Conservation (phyloP, 2,797 vertebrate species). For the Oreonectes daqikongensis region DNA sequence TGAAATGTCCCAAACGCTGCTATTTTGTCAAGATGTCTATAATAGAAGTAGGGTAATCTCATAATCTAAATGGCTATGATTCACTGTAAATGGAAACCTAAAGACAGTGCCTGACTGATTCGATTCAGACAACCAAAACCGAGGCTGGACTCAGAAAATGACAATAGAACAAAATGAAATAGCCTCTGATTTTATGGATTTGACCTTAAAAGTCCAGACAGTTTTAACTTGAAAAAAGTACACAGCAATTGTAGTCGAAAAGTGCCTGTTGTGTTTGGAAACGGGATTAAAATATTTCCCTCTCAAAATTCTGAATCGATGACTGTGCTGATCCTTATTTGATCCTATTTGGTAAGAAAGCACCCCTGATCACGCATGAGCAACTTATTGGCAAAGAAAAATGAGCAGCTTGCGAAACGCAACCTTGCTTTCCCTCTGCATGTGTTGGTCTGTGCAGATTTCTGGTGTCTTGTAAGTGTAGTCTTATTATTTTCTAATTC, state of each 20-base stretch:
- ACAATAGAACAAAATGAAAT: not conserved
- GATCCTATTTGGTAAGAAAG: slow-evolving; percentile 47
- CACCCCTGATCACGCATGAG: slow-evolving; percentile 26
- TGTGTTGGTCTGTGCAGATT: slow-evolving; percentile 61
- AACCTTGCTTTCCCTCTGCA: slow-evolving; percentile 24
- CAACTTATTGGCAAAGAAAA: slow-evolving; percentile 47
- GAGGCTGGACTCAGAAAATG: not conserved
- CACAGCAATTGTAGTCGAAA: not conserved
- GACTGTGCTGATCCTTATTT: slow-evolving; percentile 33
- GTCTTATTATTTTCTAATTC: not conserved
- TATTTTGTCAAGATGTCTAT: not conserved
- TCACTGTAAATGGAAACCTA: slow-evolving; percentile 4
- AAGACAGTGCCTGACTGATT: not conserved
- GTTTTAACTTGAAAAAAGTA: not conserved
- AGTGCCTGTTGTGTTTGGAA: not conserved
- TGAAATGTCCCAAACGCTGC: not conserved
- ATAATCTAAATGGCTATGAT: slow-evolving; percentile 13
- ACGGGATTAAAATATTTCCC: slow-evolving; percentile 2
- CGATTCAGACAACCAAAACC: not conserved
- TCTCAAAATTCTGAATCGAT: not conserved
- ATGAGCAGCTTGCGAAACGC: slow-evolving; percentile 33
- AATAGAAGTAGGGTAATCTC: slow-evolving; percentile 31
- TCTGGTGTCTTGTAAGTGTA: not conserved
- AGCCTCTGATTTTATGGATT: not conserved
- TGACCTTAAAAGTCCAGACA: slow-evolving; percentile 2